Base-by-base conservation (phyloP, 2,797 vertebrate genomes). In the Percopsis omiscomaycus region DNA sequence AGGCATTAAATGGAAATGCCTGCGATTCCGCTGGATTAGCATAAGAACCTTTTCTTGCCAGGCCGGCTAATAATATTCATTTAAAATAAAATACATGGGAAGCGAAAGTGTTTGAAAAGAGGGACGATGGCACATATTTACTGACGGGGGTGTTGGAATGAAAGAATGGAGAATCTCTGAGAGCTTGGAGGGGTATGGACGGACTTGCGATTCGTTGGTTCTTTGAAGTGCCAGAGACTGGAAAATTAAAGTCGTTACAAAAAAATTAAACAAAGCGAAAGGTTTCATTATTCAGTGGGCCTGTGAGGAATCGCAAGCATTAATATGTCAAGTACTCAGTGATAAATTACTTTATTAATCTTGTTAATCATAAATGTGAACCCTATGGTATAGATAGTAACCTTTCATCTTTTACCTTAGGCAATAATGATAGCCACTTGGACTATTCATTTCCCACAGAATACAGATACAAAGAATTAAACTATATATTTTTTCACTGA, bases 21-120 rank as follows among this genome's bases (percentile, higher is more conserved):
- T 88, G 87, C 78, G 86, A 95, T 94, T 92, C 91, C 56, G 9
- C 74, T 81, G 89, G 92, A 94, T 94, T 95, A 92, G 86, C 88
- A 89, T 92, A 89, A 91, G 86, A 93, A 88, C 87, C 91, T 84
- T 90, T 90, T 91, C 88, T 88, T 91, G 91, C 86, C 79, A 92
- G 89, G 82, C 84, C 89, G 87, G 90, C 89, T 93, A 93, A 94
- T 92, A 92, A 90, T 64, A 75, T 91, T 91, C 84, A 87, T 84
- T 93, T 91, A 89, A 88, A 92, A 93, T 90, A 89, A 42, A 92
- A 91, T 91, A 89, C 84, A 79, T 70, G 50, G 68, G 75, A 90
- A n/a, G 30, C 73, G 61, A 57, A 55, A 89, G 85, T 85, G 89
- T 89, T 87, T 88, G 88, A 91, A 88, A 90, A 88, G 85, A 82